phyloP scores from a whole-genome alignment of 2,113 vertebrate genomes.

The Eretmochelys imbricata region DNA sequence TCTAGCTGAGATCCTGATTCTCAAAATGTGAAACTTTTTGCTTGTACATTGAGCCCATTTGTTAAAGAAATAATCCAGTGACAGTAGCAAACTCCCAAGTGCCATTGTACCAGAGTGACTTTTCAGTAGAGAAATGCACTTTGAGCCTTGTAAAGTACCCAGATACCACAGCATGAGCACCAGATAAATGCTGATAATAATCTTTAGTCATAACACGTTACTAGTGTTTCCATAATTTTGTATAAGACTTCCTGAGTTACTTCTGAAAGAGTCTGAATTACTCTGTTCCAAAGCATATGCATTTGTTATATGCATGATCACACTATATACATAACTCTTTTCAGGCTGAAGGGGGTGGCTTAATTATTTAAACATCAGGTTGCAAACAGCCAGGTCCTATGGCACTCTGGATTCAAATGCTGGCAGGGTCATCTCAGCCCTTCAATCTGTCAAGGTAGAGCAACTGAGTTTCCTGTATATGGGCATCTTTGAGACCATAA shows the following conservation, averaged over 20 bases:
- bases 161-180: neutral
- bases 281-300: neutral
- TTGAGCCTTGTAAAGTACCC: neutral
- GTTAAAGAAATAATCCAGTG: neutral
- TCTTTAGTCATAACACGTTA: neutral
- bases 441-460: neutral
- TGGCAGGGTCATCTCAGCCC: neutral
- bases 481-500: too few relatives aligned
- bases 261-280: neutral
- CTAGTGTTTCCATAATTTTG: neutral
- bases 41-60: neutral
- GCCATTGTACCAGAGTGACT: neutral
- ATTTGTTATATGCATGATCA: neutral
- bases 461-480: neutral
- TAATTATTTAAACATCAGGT: neutral
- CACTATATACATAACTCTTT: neutral
- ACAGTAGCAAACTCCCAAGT: neutral
- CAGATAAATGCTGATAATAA: neutral
- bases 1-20: neutral
- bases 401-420: neutral
- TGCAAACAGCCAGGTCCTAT: neutral
- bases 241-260: neutral
- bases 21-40: neutral
- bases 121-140: neutral
- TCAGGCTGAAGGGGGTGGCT: neutral